phyloP scores from a whole-genome alignment of 1,140 invertebrate genomes.

The Vanessa atalanta region DNA sequence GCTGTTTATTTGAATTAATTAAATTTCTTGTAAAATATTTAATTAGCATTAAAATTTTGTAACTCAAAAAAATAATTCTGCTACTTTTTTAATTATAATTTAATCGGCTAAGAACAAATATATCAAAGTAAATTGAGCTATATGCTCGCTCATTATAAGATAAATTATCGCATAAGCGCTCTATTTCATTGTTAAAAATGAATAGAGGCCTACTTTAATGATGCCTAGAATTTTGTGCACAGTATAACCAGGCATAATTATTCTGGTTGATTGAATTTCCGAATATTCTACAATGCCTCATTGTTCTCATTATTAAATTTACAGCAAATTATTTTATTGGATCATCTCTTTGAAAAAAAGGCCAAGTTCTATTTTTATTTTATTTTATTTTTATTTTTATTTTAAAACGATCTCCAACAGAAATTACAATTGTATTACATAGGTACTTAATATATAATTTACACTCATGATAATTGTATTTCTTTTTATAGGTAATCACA shows the following conservation, averaged over 20 bases:
- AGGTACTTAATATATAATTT: too few species aligned
- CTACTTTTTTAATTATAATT: too few species aligned
- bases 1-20: too few species aligned
- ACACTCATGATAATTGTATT: too few species aligned
- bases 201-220: conserved; percentile 2
- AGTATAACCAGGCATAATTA: neutral
- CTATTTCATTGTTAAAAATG: neutral
- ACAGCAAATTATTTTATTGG: neutral
- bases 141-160: neutral
- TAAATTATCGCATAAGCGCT: neutral
- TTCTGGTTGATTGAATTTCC: conserved; percentile 6
- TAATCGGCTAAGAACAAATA: too few species aligned
- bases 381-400: too few species aligned
- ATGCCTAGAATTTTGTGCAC: neutral
- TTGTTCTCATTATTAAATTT: neutral
- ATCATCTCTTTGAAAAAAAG: neutral
- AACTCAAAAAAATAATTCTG: too few species aligned
- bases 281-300: neutral
- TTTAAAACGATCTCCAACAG: too few species aligned
- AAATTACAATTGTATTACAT: too few species aligned
- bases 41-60: too few species aligned
- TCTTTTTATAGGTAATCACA: too few species aligned
- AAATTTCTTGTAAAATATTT: too few species aligned
- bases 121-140: neutral
- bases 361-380: neutral